These are phyloP conservation scores for Microcebus murinus DNA, from an alignment of 2,113 vertebrate genomes.

Conservation along the genomic window DNA sequence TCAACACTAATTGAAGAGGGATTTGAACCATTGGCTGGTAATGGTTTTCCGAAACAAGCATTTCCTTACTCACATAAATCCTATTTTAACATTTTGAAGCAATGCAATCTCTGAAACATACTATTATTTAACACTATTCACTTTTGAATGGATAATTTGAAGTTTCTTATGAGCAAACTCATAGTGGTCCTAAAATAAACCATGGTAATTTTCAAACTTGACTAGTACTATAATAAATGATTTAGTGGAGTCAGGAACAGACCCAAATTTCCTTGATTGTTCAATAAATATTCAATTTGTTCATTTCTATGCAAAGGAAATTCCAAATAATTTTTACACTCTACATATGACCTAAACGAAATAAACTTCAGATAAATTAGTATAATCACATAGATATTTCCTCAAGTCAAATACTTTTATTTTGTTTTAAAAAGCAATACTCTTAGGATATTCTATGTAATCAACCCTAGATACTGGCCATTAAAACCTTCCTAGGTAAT, in stretches of 20 bases:
- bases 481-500: constrained; percentile 15
- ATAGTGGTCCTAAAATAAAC: constrained; percentile 23
- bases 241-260: neutral
- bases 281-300: neutral
- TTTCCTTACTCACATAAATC: neutral
- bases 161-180: neutral
- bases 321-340: neutral
- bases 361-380: constrained; percentile 4
- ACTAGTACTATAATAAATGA: neutral
- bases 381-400: neutral
- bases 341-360: neutral
- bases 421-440: constrained; percentile 49
- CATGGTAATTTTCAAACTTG: neutral
- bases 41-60: neutral
- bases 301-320: constrained; percentile 1
- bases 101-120: constrained; percentile 16
- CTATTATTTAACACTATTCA: constrained; percentile 18
- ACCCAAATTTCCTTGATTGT: neutral
- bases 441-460: neutral
- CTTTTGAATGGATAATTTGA: neutral
- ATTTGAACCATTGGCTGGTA: neutral
- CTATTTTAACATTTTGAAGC: neutral
- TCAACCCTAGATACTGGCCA: neutral
- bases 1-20: neutral
- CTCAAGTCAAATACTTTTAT: constrained; percentile 7